Conservation (phyloP, 2,113 vertebrate species). For the Osmerus eperlanus region DNA sequence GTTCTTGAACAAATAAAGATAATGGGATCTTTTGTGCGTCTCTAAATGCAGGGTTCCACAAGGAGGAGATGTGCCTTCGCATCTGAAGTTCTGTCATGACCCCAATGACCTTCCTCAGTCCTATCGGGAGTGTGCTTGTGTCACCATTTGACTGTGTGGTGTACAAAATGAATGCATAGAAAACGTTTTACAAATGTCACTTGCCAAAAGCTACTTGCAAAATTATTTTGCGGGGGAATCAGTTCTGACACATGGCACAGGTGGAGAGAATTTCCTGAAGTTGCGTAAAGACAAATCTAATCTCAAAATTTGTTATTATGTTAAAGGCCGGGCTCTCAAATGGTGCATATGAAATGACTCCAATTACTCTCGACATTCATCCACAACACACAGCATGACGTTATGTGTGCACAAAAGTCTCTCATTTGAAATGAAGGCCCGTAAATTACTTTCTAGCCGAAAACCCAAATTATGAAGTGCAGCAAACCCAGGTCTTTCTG, state of each 20-base stretch:
- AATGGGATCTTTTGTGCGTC: constrained; percentile 35
- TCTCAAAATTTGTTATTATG: constrained; percentile 51
- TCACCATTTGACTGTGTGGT: too few relatives aligned
- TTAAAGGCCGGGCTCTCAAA: constrained; percentile 54
- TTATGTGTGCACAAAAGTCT: constrained; percentile 49
- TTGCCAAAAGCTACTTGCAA: neutral
- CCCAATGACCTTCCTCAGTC: constrained; percentile 1
- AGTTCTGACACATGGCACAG: constrained; percentile 23
- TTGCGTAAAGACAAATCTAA: constrained; percentile 34
- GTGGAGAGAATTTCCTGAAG: constrained; percentile 30
- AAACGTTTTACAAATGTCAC: too few relatives aligned
- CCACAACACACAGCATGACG: constrained; percentile 51
- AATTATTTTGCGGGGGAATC: neutral
- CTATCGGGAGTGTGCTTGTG: too few relatives aligned
- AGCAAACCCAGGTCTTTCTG: constrained; percentile 78
- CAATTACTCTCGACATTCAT: constrained; percentile 58
- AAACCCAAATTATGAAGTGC: constrained; percentile 84
- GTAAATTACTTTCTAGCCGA: constrained; percentile 79
- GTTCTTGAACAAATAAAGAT: constrained; percentile 29
- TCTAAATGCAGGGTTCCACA: constrained; percentile 37
- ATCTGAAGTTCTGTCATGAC: constrained; percentile 12
- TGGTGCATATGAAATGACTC: constrained; percentile 63
- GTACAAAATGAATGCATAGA: too few relatives aligned
- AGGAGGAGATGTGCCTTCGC: constrained; percentile 15
- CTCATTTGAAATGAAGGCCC: constrained; percentile 77